These are phyloP conservation scores for Polyergus mexicanus DNA, from an alignment of 1,140 invertebrate species.

Conservation along the genomic window DNA sequence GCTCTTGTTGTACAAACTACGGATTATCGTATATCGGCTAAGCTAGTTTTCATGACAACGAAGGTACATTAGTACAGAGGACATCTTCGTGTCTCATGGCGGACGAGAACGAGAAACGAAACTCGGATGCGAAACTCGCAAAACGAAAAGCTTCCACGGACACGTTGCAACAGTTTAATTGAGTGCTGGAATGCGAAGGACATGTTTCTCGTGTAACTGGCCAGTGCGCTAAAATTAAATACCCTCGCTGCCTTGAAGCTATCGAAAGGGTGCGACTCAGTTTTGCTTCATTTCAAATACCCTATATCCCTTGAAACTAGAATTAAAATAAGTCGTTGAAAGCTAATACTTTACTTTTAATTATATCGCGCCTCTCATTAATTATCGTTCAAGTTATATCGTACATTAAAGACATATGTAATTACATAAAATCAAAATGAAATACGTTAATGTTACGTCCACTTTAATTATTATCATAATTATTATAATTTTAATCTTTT, in stretches of 20 bases:
- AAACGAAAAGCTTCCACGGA: constrained; percentile 44
- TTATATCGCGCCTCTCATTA: not conserved
- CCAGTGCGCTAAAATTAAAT: constrained; percentile 42
- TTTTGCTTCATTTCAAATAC: not conserved
- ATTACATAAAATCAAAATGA: not conserved
- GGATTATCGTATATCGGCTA: constrained; percentile 43
- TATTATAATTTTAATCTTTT: constrained; percentile 11
- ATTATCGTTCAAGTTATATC: not conserved
- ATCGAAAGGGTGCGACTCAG: not conserved
- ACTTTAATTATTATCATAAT: not conserved
- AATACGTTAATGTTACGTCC: not conserved
- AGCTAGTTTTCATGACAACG: constrained; percentile 56
- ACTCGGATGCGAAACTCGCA: constrained; percentile 34
- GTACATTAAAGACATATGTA: not conserved
- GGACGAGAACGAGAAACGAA: constrained; percentile 12
- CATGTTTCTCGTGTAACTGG: constrained; percentile 21
- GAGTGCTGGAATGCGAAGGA: constrained; percentile 32
- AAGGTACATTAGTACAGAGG: constrained; percentile 57
- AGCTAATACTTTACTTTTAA: not conserved
- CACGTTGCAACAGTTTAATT: constrained; percentile 40
- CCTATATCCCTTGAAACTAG: not conserved
- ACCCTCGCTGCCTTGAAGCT: not conserved
- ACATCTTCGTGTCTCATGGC: constrained; percentile 6
- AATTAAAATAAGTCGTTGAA: not conserved
- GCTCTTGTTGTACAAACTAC: constrained; percentile 24